Base-by-base conservation (phyloP, 2,888 invertebrate genomes). In the Archips xylosteana region DNA sequence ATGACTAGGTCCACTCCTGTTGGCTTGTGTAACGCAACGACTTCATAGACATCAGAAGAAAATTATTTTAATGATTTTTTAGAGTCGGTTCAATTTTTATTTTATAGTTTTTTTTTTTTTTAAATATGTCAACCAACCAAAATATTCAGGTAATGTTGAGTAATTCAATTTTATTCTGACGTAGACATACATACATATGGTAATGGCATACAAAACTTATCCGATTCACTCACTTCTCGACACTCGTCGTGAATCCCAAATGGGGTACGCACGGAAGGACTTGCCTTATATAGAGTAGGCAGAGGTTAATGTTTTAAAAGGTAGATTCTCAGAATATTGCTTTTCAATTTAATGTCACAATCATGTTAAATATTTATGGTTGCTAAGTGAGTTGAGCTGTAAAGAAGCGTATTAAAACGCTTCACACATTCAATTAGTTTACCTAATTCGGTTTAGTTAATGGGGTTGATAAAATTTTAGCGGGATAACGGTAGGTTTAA, bases 261-360 rank as follows among this genome's bases (percentile, higher is more conserved):
- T 71, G 71, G 75, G 76, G 76, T 79, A 79, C 76, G 80, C 80
- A 80, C 85, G 86, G 86, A 86, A 85, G 86, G 82, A 83, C 83
- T 74, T 77, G 64, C 76, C 79, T 76, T 75, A 70, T 75, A 70
- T 60, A 70, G 75, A 67, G 57, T 73, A 72, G 15, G 8, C 54
- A 23, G 78, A 75, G 83, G 83, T 84, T 83, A 83, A 79, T 77
- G 82, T 77, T 78, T 77, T 71, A 76, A 70, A 72, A 75, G 23
- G 74, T 73, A 76, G 75, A 75, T 73, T 79, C 76, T 76, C 47
- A 71, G 78, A 77, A 68, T 36, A 15, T 39, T 67, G 9, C 36
- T 12, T 73, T 73, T 63, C 32, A 67, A 72, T 65, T 45, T 62
- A 57, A 66, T 51, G 13, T 13, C 51, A 45, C 9, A 54, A 15